Evolutionary conservation across 1,140 invertebrate species (phyloP), one percentile per base, ranked within the genome.

Genomic region (Zaprionus ghesquierei): DNA sequence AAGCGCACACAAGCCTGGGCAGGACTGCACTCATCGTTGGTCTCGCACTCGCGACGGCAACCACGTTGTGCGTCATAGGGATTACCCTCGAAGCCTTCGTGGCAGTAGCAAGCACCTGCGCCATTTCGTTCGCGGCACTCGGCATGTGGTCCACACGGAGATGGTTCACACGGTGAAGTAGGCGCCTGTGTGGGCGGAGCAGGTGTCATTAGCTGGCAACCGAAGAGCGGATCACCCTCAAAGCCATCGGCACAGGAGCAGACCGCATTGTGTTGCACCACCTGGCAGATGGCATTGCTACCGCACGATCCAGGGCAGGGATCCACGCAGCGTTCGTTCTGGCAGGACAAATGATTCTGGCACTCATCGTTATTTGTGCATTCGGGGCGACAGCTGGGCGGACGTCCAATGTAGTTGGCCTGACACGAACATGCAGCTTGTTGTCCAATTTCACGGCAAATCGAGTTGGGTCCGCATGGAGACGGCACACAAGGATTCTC

Each of bases 401-500:
- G 94, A 44, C 95, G 93, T 50, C 96, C 96, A 54, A 96, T 93
- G 86, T 95, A 96, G 51, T 94, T 94, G 5, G 94, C 86, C 58
- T 94, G 92, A 90, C 96, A 97, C 54, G 95, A 95, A 81, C 96
- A 97, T 35, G 95, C 94, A 22, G 95, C 95, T 61, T 95, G 95
- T 56, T 94, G 94, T 53, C 95, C 94, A 64, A 95, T 93, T 31
- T 94, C 92, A 63, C 94, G 93, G 91, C 97, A 97, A 81, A 95
- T 93, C 1, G 96, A 95, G 92, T 97, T 96, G 3, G 95, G 94
- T 25, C 97, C 97, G 89, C 97, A 98, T 13, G 96, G 96, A 4
- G 95, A 95, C 12, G 96, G 95, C 44, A 95, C 92, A 85, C 96
- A 97, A 9, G 96, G 94, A 91, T 95, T 94, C 79, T 92, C 82